Conservation (phyloP, 2,797 vertebrate species). For the Salarias fasciatus region DNA sequence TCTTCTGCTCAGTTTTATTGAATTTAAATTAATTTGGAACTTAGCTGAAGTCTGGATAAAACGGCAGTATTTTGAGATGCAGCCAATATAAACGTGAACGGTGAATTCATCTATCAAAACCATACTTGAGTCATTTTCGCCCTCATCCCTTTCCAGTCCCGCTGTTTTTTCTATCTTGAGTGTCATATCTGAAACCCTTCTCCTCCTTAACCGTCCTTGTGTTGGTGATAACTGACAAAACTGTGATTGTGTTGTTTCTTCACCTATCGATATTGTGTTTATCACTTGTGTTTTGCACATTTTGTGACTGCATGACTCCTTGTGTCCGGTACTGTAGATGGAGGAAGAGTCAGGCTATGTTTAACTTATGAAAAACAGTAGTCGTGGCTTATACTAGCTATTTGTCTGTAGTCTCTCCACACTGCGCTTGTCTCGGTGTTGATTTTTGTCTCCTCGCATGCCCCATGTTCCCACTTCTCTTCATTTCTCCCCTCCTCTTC, state of each 20-base stretch:
- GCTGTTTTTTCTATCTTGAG: too few species aligned
- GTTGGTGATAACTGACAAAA: too few species aligned
- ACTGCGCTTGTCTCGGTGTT: background rate
- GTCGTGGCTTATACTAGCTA: constrained; percentile 4
- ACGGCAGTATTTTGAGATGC: constrained; percentile 49
- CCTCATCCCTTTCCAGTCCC: background rate
- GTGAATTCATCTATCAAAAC: constrained; percentile 1
- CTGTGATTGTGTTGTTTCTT: too few species aligned
- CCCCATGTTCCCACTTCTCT: background rate
- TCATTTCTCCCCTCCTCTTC: background rate
- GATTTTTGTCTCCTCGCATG: background rate
- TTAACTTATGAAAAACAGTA: background rate
- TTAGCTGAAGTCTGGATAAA: constrained; percentile 8
- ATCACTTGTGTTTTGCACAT: constrained; percentile 15
- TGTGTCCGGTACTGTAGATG: background rate
- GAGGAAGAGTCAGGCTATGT: too few species aligned
- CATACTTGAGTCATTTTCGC: background rate
- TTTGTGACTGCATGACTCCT: constrained; percentile 2
- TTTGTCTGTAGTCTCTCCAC: constrained; percentile 1
- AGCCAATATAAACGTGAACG: constrained; percentile 10
- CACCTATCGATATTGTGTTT: too few species aligned
- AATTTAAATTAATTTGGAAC: constrained; percentile 1
- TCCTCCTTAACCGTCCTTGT: too few species aligned
- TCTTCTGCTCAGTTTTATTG: background rate
- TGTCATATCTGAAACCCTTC: too few species aligned